Base-by-base conservation (phyloP, 2,888 invertebrate genomes). In the Ferdinandea cuprea region DNA sequence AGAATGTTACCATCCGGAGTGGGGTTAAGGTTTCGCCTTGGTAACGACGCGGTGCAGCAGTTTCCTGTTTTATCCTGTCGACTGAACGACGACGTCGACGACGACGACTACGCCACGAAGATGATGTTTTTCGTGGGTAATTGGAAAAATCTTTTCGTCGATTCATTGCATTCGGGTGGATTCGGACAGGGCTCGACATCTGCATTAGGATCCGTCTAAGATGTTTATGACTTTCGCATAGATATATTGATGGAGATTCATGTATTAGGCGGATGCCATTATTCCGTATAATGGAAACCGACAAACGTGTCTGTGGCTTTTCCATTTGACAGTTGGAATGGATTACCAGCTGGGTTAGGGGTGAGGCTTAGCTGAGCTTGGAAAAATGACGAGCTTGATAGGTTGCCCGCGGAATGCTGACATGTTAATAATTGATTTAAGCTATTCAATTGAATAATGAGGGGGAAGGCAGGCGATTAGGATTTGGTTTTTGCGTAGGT, bases 361-460 rank as follows among this genome's bases (percentile, higher is more conserved):
- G 35, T 37, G 1, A 17, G 13, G 17, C 25, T 19, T 8, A 8
- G 32, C 25, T 3, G 9, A 25, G 32, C 2, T 17, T 25, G 35
- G 37, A 40, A 48, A 25, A 50, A 65, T 76, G 59, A 71, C 21
- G 48, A 56, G 15, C 48, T 54, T 68, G 68, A 66, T 56, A 58
- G 37, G 13, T 48, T 59, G 44, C 56, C 56, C 37, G 66, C 17
- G 78, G 83, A 78, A 73, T 72, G 72, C 37, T 78, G 78, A 78
- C 78, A 83, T 30, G 66, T 11, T 52, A 78, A 63, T 83, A 83
- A 83, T 83, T 78, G 78, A 83, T 68, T 83, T 73, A 9, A 21
- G 42, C 37, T 13, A 54, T 68, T 63, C 8, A 63, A 15, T 48
- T 77, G 69, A 77, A 54, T 63, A 54, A 73, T 83, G 73, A 58